Percentiles rank a stretch among this genome's conserved stretches.
These are phyloP conservation scores for Torymus auratus DNA, from an alignment of 2,888 invertebrate species.

Conservation along the genomic window DNA sequence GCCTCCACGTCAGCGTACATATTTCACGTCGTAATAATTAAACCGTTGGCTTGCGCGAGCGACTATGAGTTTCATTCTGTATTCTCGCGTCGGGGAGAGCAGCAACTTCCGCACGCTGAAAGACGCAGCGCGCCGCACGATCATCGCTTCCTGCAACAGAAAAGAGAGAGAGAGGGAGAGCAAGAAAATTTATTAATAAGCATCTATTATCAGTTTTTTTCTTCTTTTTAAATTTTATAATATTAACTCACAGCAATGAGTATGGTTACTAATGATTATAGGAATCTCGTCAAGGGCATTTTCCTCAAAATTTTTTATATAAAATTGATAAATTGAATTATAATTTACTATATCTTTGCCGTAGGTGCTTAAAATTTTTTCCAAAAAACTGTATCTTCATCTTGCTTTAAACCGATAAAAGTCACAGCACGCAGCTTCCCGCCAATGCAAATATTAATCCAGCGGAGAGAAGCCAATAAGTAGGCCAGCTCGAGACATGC, in stretches of 20 bases:
- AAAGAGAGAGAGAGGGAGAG: too few relatives aligned
- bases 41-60: slow-evolving; percentile 65
- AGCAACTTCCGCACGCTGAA: slow-evolving; percentile 56
- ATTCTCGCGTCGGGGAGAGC: slow-evolving; percentile 58
- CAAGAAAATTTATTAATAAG: slow-evolving; percentile 49
- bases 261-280: too few relatives aligned
- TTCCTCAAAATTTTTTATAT: too few relatives aligned
- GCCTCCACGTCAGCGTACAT: slow-evolving; percentile 66
- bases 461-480: neutral
- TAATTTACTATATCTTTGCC: too few relatives aligned
- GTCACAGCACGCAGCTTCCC: too few relatives aligned
- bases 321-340: too few relatives aligned
- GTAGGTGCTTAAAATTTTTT: too few relatives aligned
- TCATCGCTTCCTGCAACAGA: slow-evolving; percentile 27
- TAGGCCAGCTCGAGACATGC: slow-evolving; percentile 1
- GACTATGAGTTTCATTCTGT: slow-evolving; percentile 64
- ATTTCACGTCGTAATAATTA: slow-evolving; percentile 72
- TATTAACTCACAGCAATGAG: too few relatives aligned
- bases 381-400: too few relatives aligned
- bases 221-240: neutral
- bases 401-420: too few relatives aligned
- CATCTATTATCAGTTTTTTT: slow-evolving; percentile 25
- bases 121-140: slow-evolving; percentile 43
- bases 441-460: too few relatives aligned
- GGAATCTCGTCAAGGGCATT: too few relatives aligned